A percentile compares a stretch with the other conserved stretches of the same genome.
These are phyloP conservation scores for Synergus itoensis DNA, from an alignment of 2,888 invertebrate genomes.

Conservation along the genomic window DNA sequence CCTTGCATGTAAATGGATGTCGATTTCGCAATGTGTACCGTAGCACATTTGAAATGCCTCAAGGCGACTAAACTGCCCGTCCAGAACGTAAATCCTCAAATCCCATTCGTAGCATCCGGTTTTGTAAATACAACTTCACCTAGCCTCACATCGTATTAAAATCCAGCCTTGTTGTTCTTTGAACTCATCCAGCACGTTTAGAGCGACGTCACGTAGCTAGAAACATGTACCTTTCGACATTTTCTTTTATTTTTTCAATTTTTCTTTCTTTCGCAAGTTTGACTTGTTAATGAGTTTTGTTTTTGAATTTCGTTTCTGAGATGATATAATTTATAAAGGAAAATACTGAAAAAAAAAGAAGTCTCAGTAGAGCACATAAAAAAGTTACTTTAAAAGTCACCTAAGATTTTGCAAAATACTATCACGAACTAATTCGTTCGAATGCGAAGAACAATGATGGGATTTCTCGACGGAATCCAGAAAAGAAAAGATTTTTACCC, in stretches of 20 bases:
- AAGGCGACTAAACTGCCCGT: background rate
- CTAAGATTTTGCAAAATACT: too few species aligned
- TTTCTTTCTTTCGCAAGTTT: background rate
- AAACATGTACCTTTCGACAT: slow-evolving; percentile 57
- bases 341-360: slow-evolving; percentile 3
- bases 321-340: background rate
- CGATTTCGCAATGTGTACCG: background rate
- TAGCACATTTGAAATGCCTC: background rate
- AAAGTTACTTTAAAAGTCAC: too few species aligned
- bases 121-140: slow-evolving; percentile 9
- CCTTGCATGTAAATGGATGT: background rate
- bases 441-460: background rate
- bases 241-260: background rate
- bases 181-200: slow-evolving; percentile 60
- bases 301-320: slow-evolving; percentile 1
- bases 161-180: background rate
- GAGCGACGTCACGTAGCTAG: slow-evolving; percentile 68
- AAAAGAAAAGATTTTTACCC: background rate
- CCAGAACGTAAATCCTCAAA: slow-evolving; percentile 23
- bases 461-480: background rate
- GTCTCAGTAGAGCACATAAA: background rate
- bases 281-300: background rate
- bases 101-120: background rate
- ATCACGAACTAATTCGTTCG: background rate
- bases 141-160: slow-evolving; percentile 7